phyloP scores from a whole-genome alignment of 2,113 vertebrate genomes.

The Sapayoa aenigma region DNA sequence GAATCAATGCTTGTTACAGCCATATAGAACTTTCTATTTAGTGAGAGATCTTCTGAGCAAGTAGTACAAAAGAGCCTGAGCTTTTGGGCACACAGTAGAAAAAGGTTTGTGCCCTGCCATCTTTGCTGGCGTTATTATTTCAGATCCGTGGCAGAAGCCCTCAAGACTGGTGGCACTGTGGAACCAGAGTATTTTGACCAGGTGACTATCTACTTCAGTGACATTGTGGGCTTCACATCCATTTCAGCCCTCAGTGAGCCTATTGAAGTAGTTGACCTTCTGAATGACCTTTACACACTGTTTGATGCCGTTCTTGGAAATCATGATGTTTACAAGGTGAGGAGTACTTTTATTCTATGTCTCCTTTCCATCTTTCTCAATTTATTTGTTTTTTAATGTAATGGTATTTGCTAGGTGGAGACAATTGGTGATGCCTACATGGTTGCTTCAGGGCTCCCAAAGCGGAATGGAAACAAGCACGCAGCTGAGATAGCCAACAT shows the following conservation, averaged over 20 bases:
- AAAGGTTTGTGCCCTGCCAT: background rate
- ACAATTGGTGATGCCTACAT: slow-evolving; percentile 93
- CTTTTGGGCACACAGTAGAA: background rate
- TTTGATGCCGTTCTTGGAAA: slow-evolving; percentile 89
- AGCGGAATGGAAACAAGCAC: slow-evolving; percentile 88
- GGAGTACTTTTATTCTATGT: background rate
- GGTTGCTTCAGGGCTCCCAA: slow-evolving; percentile 90
- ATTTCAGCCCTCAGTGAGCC: slow-evolving; percentile 93
- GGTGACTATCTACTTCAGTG: slow-evolving; percentile 95
- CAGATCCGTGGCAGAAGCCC: slow-evolving; percentile 90
- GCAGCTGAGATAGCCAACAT: slow-evolving; percentile 92
- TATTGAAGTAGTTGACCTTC: slow-evolving; percentile 90
- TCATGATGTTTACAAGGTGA: slow-evolving; percentile 93
- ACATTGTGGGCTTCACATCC: slow-evolving; percentile 90
- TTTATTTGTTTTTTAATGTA: background rate
- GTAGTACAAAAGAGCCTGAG: background rate
- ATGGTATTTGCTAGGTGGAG: slow-evolving; percentile 79
- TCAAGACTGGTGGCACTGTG: slow-evolving; percentile 87
- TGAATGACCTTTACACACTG: slow-evolving; percentile 90
- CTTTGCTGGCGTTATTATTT: background rate
- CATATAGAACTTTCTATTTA: background rate
- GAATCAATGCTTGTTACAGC: background rate
- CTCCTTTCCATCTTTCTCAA: background rate
- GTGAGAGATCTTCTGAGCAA: background rate
- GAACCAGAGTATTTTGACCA: slow-evolving; percentile 92